Evolutionary conservation across 2,113 vertebrate genomes (phyloP).

Genomic region (Propithecus coquereli): DNA sequence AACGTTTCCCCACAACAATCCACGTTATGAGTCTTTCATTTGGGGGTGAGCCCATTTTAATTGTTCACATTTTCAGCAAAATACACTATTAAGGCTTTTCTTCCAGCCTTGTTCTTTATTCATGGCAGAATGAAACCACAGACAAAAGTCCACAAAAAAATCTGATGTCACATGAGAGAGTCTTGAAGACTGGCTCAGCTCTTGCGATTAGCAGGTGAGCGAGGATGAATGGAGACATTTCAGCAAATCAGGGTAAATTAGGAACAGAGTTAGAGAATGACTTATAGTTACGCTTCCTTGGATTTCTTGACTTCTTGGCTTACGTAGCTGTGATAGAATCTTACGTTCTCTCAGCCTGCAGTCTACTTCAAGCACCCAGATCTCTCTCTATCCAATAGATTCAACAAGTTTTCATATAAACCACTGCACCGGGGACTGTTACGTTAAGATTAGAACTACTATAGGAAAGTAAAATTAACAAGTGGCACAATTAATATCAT

Average conservation of each 20-base stretch:
- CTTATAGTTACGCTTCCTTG: background rate
- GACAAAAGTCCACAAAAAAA: background rate
- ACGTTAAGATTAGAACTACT: background rate
- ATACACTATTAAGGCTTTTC: background rate
- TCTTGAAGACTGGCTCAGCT: background rate
- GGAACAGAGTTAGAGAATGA: background rate
- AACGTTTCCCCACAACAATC: background rate
- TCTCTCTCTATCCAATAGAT: background rate
- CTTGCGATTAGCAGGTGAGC: rapidly evolving
- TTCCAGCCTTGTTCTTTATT: background rate
- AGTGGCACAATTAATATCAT: background rate
- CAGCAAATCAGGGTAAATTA: background rate
- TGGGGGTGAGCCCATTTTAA: background rate
- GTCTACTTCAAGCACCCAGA: background rate
- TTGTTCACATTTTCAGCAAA: background rate
- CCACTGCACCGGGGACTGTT: background rate
- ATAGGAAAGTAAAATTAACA: background rate
- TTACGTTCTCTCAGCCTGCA: background rate
- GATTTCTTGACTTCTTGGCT: background rate
- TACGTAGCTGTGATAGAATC: background rate
- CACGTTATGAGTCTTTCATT: background rate
- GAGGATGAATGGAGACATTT: background rate
- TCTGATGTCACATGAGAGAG: background rate
- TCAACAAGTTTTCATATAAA: background rate
- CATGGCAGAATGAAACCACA: background rate